These are phyloP conservation scores for Arenaria interpres DNA, from an alignment of 2,113 vertebrate species.

Conservation along the genomic window DNA sequence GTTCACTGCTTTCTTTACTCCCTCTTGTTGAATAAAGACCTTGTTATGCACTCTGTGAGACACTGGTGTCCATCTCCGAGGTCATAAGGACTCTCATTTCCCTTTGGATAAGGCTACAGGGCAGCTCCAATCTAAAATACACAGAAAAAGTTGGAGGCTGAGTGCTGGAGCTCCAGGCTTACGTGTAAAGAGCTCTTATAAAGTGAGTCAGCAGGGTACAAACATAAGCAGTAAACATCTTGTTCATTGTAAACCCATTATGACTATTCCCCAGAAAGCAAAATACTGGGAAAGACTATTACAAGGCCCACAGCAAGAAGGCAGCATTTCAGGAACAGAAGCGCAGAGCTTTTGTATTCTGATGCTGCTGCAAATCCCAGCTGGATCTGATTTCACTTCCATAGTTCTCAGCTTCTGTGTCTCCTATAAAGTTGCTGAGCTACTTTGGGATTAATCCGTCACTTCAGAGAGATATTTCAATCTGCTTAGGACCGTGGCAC, in stretches of 20 bases:
- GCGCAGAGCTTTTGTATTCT: background rate
- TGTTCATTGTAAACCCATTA: background rate
- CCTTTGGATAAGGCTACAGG: background rate
- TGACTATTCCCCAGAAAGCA: background rate
- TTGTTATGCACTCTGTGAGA: background rate
- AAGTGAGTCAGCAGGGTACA: constrained; percentile 13
- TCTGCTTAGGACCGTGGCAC: background rate
- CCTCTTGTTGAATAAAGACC: constrained; percentile 25
- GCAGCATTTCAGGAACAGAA: background rate
- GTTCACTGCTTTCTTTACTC: background rate
- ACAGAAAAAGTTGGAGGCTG: background rate
- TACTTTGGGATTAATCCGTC: background rate
- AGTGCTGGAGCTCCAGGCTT: background rate
- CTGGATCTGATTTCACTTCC: background rate
- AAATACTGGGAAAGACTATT: background rate
- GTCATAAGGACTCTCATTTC: background rate
- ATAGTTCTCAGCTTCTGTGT: background rate
- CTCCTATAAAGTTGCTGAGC: background rate
- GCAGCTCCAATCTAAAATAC: background rate
- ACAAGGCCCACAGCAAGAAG: background rate
- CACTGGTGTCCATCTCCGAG: background rate
- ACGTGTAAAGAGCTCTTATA: background rate
- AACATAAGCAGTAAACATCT: background rate
- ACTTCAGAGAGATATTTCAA: background rate
- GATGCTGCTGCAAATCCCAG: background rate